phyloP scores from a whole-genome alignment of 2,888 invertebrate species.

The Pyralis farinalis region DNA sequence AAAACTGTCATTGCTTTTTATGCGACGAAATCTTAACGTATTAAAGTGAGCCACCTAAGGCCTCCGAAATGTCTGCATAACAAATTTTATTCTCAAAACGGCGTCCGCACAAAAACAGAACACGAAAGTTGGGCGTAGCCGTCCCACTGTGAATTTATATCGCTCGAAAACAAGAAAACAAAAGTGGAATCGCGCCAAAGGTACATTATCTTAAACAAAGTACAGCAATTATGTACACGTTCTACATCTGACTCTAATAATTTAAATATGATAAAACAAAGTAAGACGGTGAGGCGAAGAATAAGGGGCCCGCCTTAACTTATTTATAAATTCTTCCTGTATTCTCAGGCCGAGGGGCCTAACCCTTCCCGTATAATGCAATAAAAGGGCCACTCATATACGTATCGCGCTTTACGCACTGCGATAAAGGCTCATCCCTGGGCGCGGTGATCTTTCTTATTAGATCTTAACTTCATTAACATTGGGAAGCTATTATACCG shows the following conservation, averaged over 20 bases:
- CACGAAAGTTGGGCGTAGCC: slow-evolving; percentile 70
- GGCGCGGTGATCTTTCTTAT: slow-evolving; percentile 60
- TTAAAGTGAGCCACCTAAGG: slow-evolving; percentile 2
- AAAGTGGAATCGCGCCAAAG: slow-evolving; percentile 78
- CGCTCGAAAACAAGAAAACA: slow-evolving; percentile 73
- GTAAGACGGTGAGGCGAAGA: slow-evolving; percentile 67
- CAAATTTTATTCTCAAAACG: slow-evolving; percentile 65
- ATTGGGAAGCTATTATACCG: slow-evolving; percentile 6
- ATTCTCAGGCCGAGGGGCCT: slow-evolving; percentile 46
- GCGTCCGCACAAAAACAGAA: slow-evolving; percentile 73
- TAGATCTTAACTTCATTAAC: slow-evolving; percentile 47
- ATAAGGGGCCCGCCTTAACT: slow-evolving; percentile 71
- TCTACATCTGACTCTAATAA: slow-evolving; percentile 81
- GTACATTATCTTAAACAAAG: slow-evolving; percentile 81
- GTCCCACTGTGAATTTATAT: slow-evolving; percentile 74
- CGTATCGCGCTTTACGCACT: slow-evolving; percentile 69
- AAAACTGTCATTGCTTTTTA: background rate
- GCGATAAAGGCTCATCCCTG: slow-evolving; percentile 70
- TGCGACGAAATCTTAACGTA: slow-evolving; percentile 13
- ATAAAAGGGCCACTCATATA: slow-evolving; percentile 79
- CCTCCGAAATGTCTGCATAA: slow-evolving; percentile 56
- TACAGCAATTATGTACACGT: slow-evolving; percentile 81
- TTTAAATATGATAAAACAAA: slow-evolving; percentile 82
- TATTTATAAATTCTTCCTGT: slow-evolving; percentile 78
- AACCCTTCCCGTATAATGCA: slow-evolving; percentile 77